phyloP scores from a whole-genome alignment of 1,140 invertebrate genomes.

The Eriocheir sinensis region DNA sequence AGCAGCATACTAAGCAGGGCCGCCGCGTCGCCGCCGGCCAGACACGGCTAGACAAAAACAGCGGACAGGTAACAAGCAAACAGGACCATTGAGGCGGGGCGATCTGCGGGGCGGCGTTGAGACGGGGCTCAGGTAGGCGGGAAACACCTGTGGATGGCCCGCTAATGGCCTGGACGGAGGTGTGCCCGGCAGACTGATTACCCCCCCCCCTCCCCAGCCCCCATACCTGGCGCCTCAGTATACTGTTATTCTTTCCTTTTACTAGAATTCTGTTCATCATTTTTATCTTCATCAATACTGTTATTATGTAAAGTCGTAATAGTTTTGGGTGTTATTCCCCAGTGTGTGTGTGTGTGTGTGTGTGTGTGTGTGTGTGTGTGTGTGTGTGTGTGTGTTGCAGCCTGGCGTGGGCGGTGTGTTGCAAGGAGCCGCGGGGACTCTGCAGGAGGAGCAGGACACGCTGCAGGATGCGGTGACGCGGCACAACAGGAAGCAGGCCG shows the following conservation, averaged over 20 bases:
- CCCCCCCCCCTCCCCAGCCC: background rate
- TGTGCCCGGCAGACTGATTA: background rate
- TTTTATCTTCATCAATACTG: background rate
- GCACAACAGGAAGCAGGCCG: background rate
- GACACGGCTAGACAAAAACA: background rate
- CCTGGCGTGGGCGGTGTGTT: background rate
- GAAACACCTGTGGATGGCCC: background rate
- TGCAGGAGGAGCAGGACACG: background rate
- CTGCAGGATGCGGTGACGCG: background rate
- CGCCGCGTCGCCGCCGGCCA: background rate
- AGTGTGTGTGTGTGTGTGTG: constrained; percentile 43
- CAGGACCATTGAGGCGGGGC: background rate
- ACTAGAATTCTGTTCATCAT: background rate
- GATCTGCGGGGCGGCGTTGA: background rate
- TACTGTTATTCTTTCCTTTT: background rate
- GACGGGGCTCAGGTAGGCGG: background rate
- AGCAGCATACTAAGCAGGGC: background rate
- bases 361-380: constrained; percentile 39
- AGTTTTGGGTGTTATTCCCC: background rate
- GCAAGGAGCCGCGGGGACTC: background rate
- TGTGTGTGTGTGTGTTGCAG: background rate
- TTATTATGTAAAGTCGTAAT: background rate
- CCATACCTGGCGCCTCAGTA: background rate
- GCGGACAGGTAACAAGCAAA: background rate
- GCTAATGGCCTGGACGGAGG: background rate